Base-by-base conservation (phyloP, 2,888 invertebrate genomes). In the Lasioglossum vierecki region DNA sequence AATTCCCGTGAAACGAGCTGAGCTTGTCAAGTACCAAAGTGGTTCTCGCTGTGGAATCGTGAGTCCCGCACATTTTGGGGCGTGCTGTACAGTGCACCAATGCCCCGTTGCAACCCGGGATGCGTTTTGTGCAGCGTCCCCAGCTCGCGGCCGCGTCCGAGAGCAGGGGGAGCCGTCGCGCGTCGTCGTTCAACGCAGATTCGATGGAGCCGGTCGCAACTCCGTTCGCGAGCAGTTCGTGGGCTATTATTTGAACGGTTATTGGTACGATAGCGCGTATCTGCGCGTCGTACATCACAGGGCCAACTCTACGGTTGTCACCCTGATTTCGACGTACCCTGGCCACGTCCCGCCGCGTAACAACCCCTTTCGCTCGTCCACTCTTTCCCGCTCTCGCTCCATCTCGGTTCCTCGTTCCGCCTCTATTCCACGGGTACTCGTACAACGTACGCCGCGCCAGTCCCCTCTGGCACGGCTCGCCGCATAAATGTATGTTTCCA, bases 261-360 rank as follows among this genome's bases (percentile, higher is more conserved):
- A 93, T 93, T 93, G 93, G 92, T 91, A 92, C 90, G 93, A 93
- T 94, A 93, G 91, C 94, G 93, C 93, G 91, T 94, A 94, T 94
- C 94, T 92, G 85, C 72, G 80, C 88, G 88, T 87, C 93, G 93
- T 93, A 93, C 92, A 93, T 93, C 93, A 93, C 93, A 68, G 88
- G 88, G 89, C 91, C 93, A 91, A 93, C 93, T 93, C 93, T 91
- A 93, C 93, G 92, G 91, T 93, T 93, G 93, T 93, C 93, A 93
- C 79, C 91, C 91, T 90, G 91, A 92, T 92, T 92, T 89, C 90
- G 86, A 83, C 84, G 80, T 87, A 75, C 44, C 86, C 72, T 70
- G 44, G 49, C 49, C 75, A 60, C 53, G 63, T 71, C 80, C 74
- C 53, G 39, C 73, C 73, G 70, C 81, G 77, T 46, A 81, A 74